Evolutionary conservation across 2,797 vertebrate species (phyloP), one percentile per base, ranked within the genome.

Genomic region (Acrocephalus scirpaceus): DNA sequence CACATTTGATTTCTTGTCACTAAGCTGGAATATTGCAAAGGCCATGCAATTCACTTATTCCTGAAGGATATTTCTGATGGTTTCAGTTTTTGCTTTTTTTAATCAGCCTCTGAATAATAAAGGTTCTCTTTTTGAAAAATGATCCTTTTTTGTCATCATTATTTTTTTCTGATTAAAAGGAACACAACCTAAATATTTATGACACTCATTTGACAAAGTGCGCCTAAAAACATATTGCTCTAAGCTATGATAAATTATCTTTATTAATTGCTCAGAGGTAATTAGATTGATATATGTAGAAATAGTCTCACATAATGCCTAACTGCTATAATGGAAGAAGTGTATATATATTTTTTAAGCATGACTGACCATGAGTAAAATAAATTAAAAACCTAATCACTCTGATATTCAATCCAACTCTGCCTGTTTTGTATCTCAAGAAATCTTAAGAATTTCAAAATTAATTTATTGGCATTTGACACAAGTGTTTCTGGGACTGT

Each of bases 241-340:
- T 88, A 58, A 83, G 14, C 15, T 81, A 21, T 91, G 65, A 96
- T 66, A 90, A 15, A 94, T 96, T 89, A 82, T 85, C 57, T 92
- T 91, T 92, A 95, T 94, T 94, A 95, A 96, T 93, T 94, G 80
- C 76, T 94, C 32, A 84, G 76, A 93, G 71, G 54, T 92, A 94
- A 97, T 96, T 96, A 93, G 73, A 93, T 74, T 93, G 74, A 88
- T 89, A 86, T 70, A 80, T 69, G 42, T 74, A 86, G 54, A 82
- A 96, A 91, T 29, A 88, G 34, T 45, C 17, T 92, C 7, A 69
- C 81, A 77, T 13, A 50, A 45, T 71, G 56, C 44, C 57, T 91
- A 62, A 54, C 29, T 90, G 51, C 64, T 89, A 36, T 27, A 86
- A 64, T 71, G 72, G 91, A 87, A 54, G 42, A 88, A 95, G 47